Conservation (phyloP, 2,797 vertebrate genomes). For the Rhabdomys pumilio region DNA sequence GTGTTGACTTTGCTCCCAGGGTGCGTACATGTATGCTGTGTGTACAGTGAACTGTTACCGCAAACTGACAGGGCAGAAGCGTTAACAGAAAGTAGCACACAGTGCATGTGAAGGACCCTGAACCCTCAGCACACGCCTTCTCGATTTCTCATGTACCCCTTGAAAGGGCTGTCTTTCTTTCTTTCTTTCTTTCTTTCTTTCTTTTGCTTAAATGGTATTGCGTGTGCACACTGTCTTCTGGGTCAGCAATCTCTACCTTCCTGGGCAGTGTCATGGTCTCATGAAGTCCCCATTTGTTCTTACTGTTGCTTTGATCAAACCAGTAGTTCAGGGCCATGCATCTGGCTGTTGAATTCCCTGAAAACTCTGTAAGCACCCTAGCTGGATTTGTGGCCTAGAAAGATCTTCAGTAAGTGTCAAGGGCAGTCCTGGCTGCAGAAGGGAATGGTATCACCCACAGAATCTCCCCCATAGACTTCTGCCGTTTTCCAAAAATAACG, state of each 20-base stretch:
- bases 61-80: neutral
- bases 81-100: neutral
- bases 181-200: too few relatives aligned
- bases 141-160: neutral
- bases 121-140: neutral
- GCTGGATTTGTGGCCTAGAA: conserved; percentile 41
- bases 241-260: neutral
- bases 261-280: neutral
- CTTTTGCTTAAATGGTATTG: neutral
- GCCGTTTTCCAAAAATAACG: conserved; percentile 34
- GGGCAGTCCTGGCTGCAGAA: neutral
- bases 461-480: neutral
- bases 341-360: conserved; percentile 4
- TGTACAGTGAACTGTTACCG: neutral
- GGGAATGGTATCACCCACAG: neutral
- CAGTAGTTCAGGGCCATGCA: neutral
- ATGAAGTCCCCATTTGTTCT: conserved; percentile 15
- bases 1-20: neutral
- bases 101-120: neutral
- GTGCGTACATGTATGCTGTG: fast-evolving
- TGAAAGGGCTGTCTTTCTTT: too few relatives aligned
- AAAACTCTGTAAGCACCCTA: neutral
- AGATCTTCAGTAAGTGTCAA: neutral
- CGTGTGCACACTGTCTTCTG: neutral
- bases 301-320: conserved; percentile 3